Evolutionary conservation across 2,888 invertebrate genomes (phyloP).

Genomic region (Mimumesa dahlbomi): DNA sequence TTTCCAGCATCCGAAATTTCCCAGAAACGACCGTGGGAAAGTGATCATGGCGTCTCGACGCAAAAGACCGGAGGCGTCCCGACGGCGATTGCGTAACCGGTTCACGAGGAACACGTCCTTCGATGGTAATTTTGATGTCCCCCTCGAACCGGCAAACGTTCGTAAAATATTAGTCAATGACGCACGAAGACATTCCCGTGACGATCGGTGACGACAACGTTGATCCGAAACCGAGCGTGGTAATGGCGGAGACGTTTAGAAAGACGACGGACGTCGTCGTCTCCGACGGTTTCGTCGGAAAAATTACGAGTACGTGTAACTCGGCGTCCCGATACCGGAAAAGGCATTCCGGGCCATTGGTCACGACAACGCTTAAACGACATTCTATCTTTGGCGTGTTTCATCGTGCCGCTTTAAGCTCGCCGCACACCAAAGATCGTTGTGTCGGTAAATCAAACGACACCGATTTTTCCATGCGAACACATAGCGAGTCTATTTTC

Average conservation of each 20-base stretch:
- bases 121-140: no score
- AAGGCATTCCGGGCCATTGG: constrained; percentile 74
- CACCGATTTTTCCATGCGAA: no score
- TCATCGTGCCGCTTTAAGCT: constrained; percentile 62
- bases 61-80: no score
- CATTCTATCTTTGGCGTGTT: constrained; percentile 69
- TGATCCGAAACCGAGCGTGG: constrained; percentile 4
- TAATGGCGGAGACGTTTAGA: constrained; percentile 2
- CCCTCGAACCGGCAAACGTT: no score
- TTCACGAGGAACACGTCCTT: no score
- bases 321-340: constrained; percentile 65
- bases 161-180: constrained; percentile 31
- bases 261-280: constrained; percentile 15
- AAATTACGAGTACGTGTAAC: constrained; percentile 65
- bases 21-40: no score
- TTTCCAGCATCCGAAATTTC: no score
- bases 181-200: constrained; percentile 2
- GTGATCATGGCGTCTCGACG: no score
- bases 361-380: constrained; percentile 71
- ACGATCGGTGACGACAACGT: constrained; percentile 17
- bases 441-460: no score
- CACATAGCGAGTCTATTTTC: no score
- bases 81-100: no score
- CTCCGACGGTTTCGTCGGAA: constrained; percentile 52
- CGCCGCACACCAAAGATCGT: no score